Percentiles rank a stretch among this genome's conserved stretches.
phyloP scores from a whole-genome alignment of 2,888 invertebrate species.

The Mimachlamys varia region DNA sequence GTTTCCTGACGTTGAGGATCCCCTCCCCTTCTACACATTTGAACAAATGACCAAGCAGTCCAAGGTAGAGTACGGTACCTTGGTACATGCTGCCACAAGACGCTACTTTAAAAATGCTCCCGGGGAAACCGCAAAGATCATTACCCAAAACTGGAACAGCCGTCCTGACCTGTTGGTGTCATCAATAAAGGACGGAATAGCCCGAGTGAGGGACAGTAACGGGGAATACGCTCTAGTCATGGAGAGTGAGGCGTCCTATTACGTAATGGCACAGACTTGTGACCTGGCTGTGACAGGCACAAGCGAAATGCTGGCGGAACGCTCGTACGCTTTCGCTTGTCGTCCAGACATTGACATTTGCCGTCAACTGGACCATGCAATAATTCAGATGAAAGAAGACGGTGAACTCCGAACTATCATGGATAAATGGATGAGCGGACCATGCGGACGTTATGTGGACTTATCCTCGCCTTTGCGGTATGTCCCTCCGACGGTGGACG shows the following conservation, averaged over 20 bases:
- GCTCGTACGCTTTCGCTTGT: constrained; percentile 43
- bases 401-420: constrained; percentile 32
- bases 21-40: constrained; percentile 36
- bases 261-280: constrained; percentile 8
- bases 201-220: constrained; percentile 37
- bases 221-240: constrained; percentile 43
- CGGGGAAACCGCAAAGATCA: constrained; percentile 36
- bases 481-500: background rate
- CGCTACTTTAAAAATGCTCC: constrained; percentile 36
- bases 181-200: constrained; percentile 19
- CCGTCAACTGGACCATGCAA: constrained; percentile 39
- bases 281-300: constrained; percentile 36
- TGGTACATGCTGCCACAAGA: background rate
- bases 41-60: constrained; percentile 37
- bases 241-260: constrained; percentile 14
- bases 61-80: constrained; percentile 40
- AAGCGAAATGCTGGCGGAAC: background rate
- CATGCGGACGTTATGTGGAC: background rate
- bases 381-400: constrained; percentile 36
- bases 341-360: constrained; percentile 36
- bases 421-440: constrained; percentile 42
- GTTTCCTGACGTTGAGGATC: background rate
- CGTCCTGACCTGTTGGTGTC: constrained; percentile 22
- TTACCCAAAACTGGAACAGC: constrained; percentile 22
- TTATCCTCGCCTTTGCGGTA: background rate